Evolutionary conservation across 2,888 invertebrate species (phyloP), one percentile per base, ranked within the genome.

Genomic region (Vandiemenella viatica): DNA sequence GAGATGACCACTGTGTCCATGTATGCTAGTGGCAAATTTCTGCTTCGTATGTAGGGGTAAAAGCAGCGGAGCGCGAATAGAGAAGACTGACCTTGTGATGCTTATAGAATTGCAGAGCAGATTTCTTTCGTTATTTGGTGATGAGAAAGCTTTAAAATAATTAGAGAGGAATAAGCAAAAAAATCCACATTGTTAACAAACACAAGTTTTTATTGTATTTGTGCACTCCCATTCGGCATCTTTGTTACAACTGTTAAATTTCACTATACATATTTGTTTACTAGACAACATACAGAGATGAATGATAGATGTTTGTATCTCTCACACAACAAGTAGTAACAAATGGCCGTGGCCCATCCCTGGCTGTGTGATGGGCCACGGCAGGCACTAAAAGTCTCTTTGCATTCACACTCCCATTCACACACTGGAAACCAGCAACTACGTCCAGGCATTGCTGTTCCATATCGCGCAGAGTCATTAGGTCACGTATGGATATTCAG

Each of bases 361-460:
- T 53, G 53, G 53, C 53, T 53, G 53, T 41, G 19, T 45, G 48
- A 51, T 53, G 49, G 47, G 46, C 15, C 53, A 45, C 38, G 49
- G 49, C 42, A 53, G 53, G 53, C 53, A 53, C 53, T 49, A 46
- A 51, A n/a, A n/a, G n/a, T n/a, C n/a, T n/a, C n/a, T n/a, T n/a
- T n/a, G n/a, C n/a, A 38, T 8, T 15, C 16, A 38, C 17, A 5
- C 38, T n/a, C 17, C 17, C 38, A 42, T 10, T 17, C 42, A 42
- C 19, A 20, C 20, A 19, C 19, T 13, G 7, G 1, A 17, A 42
- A 13, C 6, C 19, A 8, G 16, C n/a, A 8, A 10, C 10, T 8
- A 15, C 38, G 4, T n/a, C n/a, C 13, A 3, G 38, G 38, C 13
- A 38, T 18, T 8, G 16, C 38, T 8, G 38, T 38, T 10, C 38